Evolutionary conservation across 2,113 vertebrate genomes (phyloP), one percentile per base, ranked within the genome.

Genomic region (Nothocercus nigrocapillus): DNA sequence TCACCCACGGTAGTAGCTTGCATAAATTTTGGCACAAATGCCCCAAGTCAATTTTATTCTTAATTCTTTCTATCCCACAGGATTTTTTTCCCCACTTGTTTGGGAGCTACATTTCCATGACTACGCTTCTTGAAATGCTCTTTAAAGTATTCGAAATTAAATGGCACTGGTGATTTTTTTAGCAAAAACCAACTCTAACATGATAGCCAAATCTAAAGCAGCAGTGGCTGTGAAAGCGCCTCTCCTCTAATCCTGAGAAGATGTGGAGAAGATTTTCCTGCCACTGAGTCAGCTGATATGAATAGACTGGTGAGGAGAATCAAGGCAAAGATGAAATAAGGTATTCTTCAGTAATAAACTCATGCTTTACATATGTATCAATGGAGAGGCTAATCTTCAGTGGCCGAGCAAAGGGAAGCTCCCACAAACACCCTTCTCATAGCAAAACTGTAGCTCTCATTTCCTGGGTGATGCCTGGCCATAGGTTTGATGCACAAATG

Each of bases 201-300:
- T 32, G 67, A 69, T 91, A 92, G 21, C 27, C 76, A 95, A 90
- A 92, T 82, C 36, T 78, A 90, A 78, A 90, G 49, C 44, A 91
- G 85, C 73, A 66, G 34, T 74, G 81, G 13, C 54, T 82, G 49
- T 30, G 44, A 90, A 56, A 84, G 81, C 75, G 86, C 44, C 42
- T 89, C 30, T 84, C 24, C 53, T 87, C 63, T 91, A 80, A 80
- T 88, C 45, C 51, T 27, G 64, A 49, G 36, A 82, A 95, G 79
- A 74, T 81, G 32, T 69, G 59, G 75, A 49, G 45, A 47, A 47
- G 49, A 53, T 92, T 54, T 86, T 86, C 36, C 59, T 83, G 51
- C 49, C 44, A 3, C 30, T 30, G 64, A 20, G 40, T 49, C 72
- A 78, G 19, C 22, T 91, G 70, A 62, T 17, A 62, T 16, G 40